These are phyloP conservation scores for Antennarius striatus DNA, from an alignment of 2,113 vertebrate species.

Conservation along the genomic window DNA sequence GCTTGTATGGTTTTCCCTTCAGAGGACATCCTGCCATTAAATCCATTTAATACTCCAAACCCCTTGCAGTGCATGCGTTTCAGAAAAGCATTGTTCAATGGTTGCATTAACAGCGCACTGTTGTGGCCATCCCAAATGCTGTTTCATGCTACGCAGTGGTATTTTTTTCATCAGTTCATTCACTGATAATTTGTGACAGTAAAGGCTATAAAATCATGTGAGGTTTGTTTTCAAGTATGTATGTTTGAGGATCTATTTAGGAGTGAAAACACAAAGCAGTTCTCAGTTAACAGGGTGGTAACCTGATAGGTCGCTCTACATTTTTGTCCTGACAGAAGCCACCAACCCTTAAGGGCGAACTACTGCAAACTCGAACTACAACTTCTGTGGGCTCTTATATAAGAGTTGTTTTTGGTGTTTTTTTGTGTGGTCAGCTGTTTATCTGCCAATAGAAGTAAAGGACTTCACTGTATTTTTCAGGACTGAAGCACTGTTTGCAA, in stretches of 20 bases:
- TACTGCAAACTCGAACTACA: neutral
- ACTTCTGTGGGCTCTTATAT: neutral
- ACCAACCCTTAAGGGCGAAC: constrained; percentile 27
- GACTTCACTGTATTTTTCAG: constrained; percentile 29
- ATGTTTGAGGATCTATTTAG: neutral
- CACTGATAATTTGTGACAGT: neutral
- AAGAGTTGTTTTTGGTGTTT: neutral
- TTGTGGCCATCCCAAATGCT: neutral
- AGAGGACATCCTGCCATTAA: neutral
- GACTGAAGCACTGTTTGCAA: constrained; percentile 6
- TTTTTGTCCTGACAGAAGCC: constrained; percentile 23
- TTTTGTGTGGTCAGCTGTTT: neutral
- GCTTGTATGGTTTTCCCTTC: constrained; percentile 24
- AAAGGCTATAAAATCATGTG: neutral
- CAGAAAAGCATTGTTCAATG: neutral
- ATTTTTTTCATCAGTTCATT: neutral
- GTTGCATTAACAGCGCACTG: constrained; percentile 7
- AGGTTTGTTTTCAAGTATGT: constrained; percentile 5
- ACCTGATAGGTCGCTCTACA: constrained; percentile 35
- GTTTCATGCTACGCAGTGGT: neutral
- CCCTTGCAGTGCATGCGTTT: neutral
- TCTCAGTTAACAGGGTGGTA: constrained; percentile 8
- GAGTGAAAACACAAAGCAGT: too few relatives aligned
- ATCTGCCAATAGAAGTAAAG: neutral
- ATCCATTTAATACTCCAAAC: constrained; percentile 18